Evolutionary conservation across 2,888 invertebrate species (phyloP).

Genomic region (Nasonia oneida): DNA sequence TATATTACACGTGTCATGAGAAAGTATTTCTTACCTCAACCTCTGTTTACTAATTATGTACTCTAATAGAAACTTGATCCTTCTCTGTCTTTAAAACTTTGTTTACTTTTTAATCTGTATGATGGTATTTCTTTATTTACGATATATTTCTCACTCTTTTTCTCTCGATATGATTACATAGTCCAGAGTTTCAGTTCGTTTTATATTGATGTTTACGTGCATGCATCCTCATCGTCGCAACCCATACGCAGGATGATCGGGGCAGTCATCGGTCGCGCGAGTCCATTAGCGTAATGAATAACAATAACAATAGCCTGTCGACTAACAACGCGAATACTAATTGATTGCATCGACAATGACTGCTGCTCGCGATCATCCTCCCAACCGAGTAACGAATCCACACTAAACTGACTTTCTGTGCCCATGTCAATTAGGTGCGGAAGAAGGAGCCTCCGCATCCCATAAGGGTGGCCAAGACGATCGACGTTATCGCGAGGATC

Average conservation of each 20-base stretch:
- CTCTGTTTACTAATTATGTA: background rate
- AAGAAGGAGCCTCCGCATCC: slow-evolving; percentile 96
- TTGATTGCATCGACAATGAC: background rate
- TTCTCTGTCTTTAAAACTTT: background rate
- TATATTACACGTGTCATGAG: background rate
- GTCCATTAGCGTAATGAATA: background rate
- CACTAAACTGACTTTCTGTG: background rate
- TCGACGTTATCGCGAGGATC: slow-evolving; percentile 96
- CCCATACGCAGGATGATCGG: background rate
- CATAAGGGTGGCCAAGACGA: slow-evolving; percentile 95
- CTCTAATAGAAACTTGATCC: background rate
- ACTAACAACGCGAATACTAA: background rate
- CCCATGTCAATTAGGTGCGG: slow-evolving; percentile 84
- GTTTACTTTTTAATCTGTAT: slow-evolving; percentile 3
- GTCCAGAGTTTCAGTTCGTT: background rate
- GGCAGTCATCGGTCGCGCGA: background rate
- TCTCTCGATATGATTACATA: background rate
- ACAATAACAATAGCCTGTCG: background rate
- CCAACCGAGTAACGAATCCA: background rate
- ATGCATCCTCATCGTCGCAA: background rate
- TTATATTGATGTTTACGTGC: background rate
- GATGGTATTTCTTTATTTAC: background rate
- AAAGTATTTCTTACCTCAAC: background rate
- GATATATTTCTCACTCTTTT: background rate
- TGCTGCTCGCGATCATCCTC: background rate